Evolutionary conservation across 2,113 vertebrate genomes (phyloP).

Genomic region (Tor tambroides): DNA sequence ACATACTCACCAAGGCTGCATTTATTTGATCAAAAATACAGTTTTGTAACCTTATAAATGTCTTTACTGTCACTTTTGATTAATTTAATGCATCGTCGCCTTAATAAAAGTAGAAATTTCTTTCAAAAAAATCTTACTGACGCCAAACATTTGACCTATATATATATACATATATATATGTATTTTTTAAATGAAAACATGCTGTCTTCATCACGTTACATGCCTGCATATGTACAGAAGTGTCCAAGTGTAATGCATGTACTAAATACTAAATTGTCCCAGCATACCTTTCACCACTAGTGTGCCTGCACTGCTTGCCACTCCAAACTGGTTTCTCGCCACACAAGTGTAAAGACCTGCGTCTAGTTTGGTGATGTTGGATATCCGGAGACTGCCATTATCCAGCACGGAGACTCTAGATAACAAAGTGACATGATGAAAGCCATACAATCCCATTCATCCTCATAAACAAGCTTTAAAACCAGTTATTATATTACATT

Average conservation of each 20-base stretch:
- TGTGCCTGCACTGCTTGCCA: constrained; percentile 88
- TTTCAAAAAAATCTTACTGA: too few relatives aligned
- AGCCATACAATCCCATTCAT: background rate
- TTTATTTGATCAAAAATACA: too few relatives aligned
- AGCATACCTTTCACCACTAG: constrained; percentile 90
- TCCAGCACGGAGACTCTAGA: constrained; percentile 86
- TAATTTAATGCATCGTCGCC: background rate
- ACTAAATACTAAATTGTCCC: background rate
- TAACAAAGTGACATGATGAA: constrained; percentile 44
- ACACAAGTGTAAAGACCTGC: constrained; percentile 91
- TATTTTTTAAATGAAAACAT: too few relatives aligned
- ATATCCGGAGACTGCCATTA: constrained; percentile 89
- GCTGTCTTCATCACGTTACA: too few relatives aligned
- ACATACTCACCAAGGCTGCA: too few relatives aligned
- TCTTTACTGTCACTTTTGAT: background rate
- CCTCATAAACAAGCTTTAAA: background rate
- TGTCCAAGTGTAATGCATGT: too few relatives aligned
- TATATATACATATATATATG: too few relatives aligned
- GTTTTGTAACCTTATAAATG: background rate
- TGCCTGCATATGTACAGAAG: too few relatives aligned
- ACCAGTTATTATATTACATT: background rate
- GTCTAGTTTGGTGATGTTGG: constrained; percentile 88
- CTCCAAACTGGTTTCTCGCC: constrained; percentile 92
- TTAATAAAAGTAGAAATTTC: too few relatives aligned
- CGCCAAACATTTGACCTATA: too few relatives aligned